Evolutionary conservation across 2,113 vertebrate genomes (phyloP), one percentile per base, ranked within the genome.

Genomic region (Centrocercus urophasianus): DNA sequence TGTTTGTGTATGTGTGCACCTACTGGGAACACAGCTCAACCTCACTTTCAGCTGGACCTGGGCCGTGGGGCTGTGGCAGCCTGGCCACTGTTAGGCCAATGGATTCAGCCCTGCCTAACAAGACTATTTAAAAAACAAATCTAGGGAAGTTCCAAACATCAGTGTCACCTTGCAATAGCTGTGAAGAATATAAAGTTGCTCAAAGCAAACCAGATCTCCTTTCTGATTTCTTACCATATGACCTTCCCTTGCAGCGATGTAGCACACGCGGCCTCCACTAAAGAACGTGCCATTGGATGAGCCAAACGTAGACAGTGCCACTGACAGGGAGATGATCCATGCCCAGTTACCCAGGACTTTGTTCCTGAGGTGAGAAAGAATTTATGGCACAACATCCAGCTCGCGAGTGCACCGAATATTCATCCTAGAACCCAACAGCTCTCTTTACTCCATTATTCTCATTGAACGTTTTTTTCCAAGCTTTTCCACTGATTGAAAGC

Each of bases 171-270:
- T 27, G 4, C 43, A 85, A 83, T 45, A 90, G 56, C 24, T 45
- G 30, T 4, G 20, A 83, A 93, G 64, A 63, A 71, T 64, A 32
- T 45, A 64, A 73, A 80, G 43, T 8, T 28, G 45, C 42, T 74
- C 32, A 36, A 61, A 85, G n/a, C 19, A 84, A 90, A 40, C 3
- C 60, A 86, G 73, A 43, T 4, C 14, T 27, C 20, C 28, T 64
- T 36, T 43, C 59, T 77, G 25, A 25, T 24, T 64, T 47, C 97
- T 98, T 93, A 99, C 99, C 99, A 99, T 94, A 71, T 99, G 98
- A 32, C 98, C 98, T 92, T 99, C 98, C 72, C 98, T 97, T 52
- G 98, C 98, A n/a, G 98, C 98, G 13, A 98, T 98, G n/a, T 98
- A 99, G 94, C 98, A 98, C 73, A 99, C 86, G 0, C 98, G 97